Percentiles rank a stretch among this genome's conserved stretches.
These are phyloP conservation scores for Macropis europaea DNA, from an alignment of 2,888 invertebrate species.

Conservation along the genomic window DNA sequence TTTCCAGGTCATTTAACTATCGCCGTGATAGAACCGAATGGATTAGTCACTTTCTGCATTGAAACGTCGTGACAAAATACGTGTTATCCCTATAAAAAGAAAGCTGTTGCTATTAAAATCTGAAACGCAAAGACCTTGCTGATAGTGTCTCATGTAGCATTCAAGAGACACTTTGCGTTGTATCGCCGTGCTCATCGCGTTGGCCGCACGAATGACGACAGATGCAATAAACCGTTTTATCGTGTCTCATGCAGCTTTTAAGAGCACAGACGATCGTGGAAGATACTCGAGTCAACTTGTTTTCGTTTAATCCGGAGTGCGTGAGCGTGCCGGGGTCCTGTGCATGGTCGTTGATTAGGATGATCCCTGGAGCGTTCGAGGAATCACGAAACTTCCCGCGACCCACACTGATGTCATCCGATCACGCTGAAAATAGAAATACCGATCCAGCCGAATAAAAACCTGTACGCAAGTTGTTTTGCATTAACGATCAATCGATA, in stretches of 20 bases:
- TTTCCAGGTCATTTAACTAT: too few relatives aligned
- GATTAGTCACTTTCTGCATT: too few relatives aligned
- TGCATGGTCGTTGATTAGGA: not conserved
- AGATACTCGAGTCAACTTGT: conserved; percentile 3
- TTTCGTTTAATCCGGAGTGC: not conserved
- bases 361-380: not conserved
- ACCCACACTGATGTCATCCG: not conserved
- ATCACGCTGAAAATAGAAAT: not conserved
- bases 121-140: too few relatives aligned
- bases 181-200: not conserved
- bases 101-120: too few relatives aligned
- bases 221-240: conserved; percentile 34
- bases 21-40: too few relatives aligned
- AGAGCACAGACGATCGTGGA: not conserved
- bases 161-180: too few relatives aligned
- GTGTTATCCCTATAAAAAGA: too few relatives aligned
- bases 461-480: too few relatives aligned
- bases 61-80: too few relatives aligned
- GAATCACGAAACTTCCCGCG: not conserved
- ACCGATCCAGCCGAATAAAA: not conserved
- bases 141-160: too few relatives aligned
- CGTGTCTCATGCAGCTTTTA: not conserved
- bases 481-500: too few relatives aligned
- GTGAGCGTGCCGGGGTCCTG: not conserved
- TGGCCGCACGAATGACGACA: conserved; percentile 3